phyloP scores from a whole-genome alignment of 2,113 vertebrate genomes.

The Bettongia penicillata region DNA sequence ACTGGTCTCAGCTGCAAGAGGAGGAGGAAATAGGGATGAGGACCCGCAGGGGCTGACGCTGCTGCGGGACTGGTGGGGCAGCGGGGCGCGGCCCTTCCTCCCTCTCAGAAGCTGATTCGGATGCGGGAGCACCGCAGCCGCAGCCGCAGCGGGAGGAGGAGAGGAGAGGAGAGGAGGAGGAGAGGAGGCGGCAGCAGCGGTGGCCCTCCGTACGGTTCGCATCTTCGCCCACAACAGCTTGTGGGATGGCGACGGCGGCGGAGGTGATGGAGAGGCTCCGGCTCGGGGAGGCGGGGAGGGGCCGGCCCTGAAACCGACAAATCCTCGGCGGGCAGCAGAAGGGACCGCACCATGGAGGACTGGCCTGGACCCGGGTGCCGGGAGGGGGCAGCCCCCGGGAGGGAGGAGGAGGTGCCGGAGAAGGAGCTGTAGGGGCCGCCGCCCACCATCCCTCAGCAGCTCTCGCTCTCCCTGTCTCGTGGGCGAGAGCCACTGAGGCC shows the following conservation, averaged over 20 bases:
- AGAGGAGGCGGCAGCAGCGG: slow-evolving; percentile 61
- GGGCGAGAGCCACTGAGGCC: not conserved
- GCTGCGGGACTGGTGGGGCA: not conserved
- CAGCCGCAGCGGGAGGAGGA: slow-evolving; percentile 63
- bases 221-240: slow-evolving; percentile 38
- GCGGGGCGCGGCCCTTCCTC: not conserved
- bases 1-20: not conserved
- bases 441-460: not conserved
- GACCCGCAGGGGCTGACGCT: not conserved
- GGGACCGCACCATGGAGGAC: slow-evolving; percentile 54
- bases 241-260: slow-evolving; percentile 78
- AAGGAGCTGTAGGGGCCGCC: not conserved
- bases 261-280: slow-evolving; percentile 27
- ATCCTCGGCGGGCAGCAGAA: slow-evolving; percentile 54
- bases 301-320: slow-evolving; percentile 51
- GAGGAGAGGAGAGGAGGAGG: slow-evolving; percentile 28
- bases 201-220: slow-evolving; percentile 56
- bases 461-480: not conserved
- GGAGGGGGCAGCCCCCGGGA: not conserved
- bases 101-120: not conserved
- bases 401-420: not conserved
- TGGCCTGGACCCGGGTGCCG: not conserved
- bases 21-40: not conserved
- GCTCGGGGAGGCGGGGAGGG: slow-evolving; percentile 41
- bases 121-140: slow-evolving; percentile 70